Percentiles rank a stretch among this genome's conserved stretches.
Evolutionary conservation across 2,797 vertebrate species (phyloP).

Genomic region (Choloepus didactylus): DNA sequence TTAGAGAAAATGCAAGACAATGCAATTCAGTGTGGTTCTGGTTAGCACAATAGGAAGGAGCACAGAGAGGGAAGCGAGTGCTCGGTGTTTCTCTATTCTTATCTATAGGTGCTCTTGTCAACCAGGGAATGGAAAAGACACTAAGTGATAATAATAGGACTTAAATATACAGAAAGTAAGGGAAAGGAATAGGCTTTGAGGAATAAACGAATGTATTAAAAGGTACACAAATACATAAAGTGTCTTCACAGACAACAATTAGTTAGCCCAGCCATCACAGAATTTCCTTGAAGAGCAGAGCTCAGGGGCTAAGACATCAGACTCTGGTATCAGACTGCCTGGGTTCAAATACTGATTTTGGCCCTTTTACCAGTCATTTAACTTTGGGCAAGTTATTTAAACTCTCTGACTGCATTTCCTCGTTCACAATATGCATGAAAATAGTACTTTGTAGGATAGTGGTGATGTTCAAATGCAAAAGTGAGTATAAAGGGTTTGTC

Average conservation of each 20-base stretch:
- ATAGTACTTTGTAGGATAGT: not conserved
- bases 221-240: not conserved
- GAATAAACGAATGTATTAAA: not conserved
- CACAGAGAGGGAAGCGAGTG: not conserved
- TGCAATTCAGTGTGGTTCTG: not conserved
- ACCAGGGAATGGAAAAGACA: not conserved
- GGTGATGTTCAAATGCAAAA: not conserved
- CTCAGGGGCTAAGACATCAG: not conserved
- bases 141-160: not conserved
- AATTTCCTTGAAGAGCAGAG: not conserved
- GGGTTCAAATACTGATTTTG: not conserved
- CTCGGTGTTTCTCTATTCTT: not conserved
- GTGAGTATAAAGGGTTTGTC: no score
- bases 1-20: not conserved
- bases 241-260: not conserved
- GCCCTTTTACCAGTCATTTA: not conserved
- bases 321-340: not conserved
- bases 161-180: not conserved
- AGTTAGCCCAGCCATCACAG: not conserved
- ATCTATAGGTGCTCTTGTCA: no score
- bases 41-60: not conserved
- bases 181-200: not conserved
- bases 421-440: not conserved
- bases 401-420: not conserved
- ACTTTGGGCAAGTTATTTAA: not conserved